These are phyloP conservation scores for Drosophila tristis DNA, from an alignment of 1,140 invertebrate species.

Conservation along the genomic window DNA sequence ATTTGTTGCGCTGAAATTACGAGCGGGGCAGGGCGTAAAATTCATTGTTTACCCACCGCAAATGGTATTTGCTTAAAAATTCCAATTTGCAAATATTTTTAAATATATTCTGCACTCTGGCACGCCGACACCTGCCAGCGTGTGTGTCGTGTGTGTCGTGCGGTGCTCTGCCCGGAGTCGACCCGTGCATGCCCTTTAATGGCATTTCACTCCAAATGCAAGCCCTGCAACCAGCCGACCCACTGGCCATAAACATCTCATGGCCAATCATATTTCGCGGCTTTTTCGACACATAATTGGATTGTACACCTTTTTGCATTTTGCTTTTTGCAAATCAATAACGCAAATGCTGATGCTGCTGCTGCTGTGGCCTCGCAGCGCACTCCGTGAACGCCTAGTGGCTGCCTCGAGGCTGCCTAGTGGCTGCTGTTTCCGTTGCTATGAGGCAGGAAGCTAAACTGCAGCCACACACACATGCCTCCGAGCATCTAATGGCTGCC, in stretches of 20 bases:
- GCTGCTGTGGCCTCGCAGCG: constrained; percentile 9
- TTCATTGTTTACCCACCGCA: constrained; percentile 18
- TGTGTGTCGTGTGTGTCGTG: too few relatives aligned
- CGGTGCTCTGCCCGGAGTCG: too few relatives aligned
- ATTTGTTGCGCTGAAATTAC: constrained; percentile 28
- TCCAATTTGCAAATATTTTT: constrained; percentile 40
- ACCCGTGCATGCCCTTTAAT: too few relatives aligned
- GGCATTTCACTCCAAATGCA: too few relatives aligned
- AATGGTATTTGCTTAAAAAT: constrained; percentile 48
- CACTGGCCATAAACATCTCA: background rate
- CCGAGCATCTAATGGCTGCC: too few relatives aligned
- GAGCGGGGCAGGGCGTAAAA: constrained; percentile 1
- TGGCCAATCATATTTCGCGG: too few relatives aligned
- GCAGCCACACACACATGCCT: too few relatives aligned
- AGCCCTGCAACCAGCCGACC: too few relatives aligned
- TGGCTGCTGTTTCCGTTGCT: too few relatives aligned
- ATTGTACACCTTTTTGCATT: constrained; percentile 12
- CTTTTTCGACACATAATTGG: constrained; percentile 11
- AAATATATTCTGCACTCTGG: background rate
- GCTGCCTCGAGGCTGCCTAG: too few relatives aligned
- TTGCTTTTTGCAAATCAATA: constrained; percentile 20
- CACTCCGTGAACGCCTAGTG: too few relatives aligned
- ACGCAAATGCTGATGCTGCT: background rate
- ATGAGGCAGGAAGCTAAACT: too few relatives aligned
- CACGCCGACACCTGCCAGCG: background rate